Percentiles rank a stretch among this genome's conserved stretches.
Conservation (phyloP, 2,797 vertebrate species). For the Oreortyx pictus region DNA sequence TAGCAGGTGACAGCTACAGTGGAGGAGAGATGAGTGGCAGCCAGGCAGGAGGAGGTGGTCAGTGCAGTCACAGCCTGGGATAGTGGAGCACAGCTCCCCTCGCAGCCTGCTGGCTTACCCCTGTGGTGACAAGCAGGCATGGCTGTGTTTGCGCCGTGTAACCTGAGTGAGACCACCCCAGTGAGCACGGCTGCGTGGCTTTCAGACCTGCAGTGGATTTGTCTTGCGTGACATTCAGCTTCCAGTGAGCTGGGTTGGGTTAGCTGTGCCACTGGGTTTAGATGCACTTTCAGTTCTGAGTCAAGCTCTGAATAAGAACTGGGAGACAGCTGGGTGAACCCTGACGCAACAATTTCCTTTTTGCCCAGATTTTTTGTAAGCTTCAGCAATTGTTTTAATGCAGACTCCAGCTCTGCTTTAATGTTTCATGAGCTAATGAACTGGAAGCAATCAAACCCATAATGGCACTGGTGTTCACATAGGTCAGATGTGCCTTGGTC, state of each 20-base stretch:
- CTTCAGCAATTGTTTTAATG: not conserved
- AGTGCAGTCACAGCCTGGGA: not conserved
- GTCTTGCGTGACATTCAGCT: not conserved
- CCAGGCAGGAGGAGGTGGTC: not conserved
- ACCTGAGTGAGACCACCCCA: not conserved
- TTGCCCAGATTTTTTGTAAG: not conserved
- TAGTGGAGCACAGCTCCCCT: not conserved
- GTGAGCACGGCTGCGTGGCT: fast-evolving
- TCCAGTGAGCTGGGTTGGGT: not conserved
- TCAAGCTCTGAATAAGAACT: conserved; percentile 20
- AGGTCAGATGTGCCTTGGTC: not conserved
- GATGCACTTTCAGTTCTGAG: not conserved
- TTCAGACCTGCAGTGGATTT: not conserved
- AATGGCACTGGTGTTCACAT: fast-evolving
- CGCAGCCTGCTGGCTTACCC: not conserved
- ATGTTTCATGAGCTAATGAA: not conserved
- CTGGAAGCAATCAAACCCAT: not conserved
- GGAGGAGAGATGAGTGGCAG: not conserved
- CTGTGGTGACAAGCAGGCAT: not conserved
- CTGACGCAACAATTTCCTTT: not conserved
- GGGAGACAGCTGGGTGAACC: conserved; percentile 36
- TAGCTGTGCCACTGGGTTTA: not conserved
- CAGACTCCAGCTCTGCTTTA: not conserved
- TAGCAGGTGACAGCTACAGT: not conserved
- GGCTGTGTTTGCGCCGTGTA: not conserved